Conservation (phyloP, 2,888 invertebrate genomes). For the Busseola fusca region DNA sequence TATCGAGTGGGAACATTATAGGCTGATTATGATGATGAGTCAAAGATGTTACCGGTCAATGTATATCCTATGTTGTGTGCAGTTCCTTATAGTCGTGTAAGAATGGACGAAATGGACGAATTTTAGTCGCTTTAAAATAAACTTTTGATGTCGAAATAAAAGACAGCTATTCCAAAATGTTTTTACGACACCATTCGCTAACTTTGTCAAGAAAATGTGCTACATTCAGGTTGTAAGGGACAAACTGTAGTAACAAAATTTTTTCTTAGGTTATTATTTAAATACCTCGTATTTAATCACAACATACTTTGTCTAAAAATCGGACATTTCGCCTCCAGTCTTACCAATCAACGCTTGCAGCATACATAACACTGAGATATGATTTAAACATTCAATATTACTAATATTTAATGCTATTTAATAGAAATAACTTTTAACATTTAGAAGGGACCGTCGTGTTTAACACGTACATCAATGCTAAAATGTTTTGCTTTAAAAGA, state of each 20-base stretch:
- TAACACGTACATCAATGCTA: constrained; percentile 60
- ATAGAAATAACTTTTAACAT: constrained; percentile 47
- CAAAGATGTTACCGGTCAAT: constrained; percentile 12
- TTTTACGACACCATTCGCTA: background rate
- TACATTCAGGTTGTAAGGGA: background rate
- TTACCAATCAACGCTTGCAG: constrained; percentile 49
- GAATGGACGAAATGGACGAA: constrained; percentile 26
- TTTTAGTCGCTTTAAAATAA: background rate
- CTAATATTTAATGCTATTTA: constrained; percentile 50
- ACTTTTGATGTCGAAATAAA: background rate
- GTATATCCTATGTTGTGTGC: background rate
- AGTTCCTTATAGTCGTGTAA: background rate
- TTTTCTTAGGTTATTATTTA: background rate
- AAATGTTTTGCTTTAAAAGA: constrained; percentile 41
- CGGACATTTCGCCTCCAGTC: constrained; percentile 20
- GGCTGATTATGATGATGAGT: background rate
- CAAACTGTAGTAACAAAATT: background rate
- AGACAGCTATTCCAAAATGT: background rate
- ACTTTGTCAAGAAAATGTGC: background rate
- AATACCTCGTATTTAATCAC: background rate
- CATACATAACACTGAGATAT: constrained; percentile 63
- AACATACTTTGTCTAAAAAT: constrained; percentile 10
- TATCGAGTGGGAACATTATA: background rate
- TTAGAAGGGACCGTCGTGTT: constrained; percentile 56
- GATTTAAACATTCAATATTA: constrained; percentile 61